These are phyloP conservation scores for Thalassophryne amazonica DNA, from an alignment of 2,797 vertebrate species.

Conservation along the genomic window DNA sequence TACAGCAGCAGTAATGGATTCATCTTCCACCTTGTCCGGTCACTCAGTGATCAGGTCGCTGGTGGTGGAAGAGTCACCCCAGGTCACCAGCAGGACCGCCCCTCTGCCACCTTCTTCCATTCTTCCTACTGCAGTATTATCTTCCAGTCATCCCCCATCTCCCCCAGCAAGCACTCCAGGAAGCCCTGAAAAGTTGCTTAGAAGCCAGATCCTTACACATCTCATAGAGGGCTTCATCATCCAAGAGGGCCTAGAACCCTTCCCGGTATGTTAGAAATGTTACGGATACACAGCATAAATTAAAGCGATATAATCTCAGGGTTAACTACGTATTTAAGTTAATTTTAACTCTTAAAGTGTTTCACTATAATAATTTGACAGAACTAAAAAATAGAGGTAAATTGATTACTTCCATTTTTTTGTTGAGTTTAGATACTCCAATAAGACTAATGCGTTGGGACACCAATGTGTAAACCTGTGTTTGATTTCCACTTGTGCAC, in stretches of 20 bases:
- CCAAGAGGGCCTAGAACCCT: constrained; percentile 90
- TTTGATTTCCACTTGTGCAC: too few relatives aligned
- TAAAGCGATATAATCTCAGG: too few relatives aligned
- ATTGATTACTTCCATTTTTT: too few relatives aligned
- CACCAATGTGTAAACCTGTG: too few relatives aligned
- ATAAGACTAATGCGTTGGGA: too few relatives aligned
- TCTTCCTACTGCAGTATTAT: constrained; percentile 76
- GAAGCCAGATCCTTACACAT: constrained; percentile 88
- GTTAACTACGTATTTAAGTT: too few relatives aligned
- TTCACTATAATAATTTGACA: too few relatives aligned
- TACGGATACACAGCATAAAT: too few relatives aligned
- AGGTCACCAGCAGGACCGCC: constrained; percentile 25
- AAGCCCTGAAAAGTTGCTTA: constrained; percentile 81
- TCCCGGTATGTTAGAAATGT: constrained; percentile 90
- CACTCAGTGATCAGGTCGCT: constrained; percentile 50
- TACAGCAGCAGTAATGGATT: constrained; percentile 23
- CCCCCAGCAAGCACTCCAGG: constrained; percentile 73
- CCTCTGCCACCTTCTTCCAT: constrained; percentile 57
- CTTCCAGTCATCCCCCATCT: constrained; percentile 74
- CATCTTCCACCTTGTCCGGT: constrained; percentile 29
- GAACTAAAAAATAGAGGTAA: too few relatives aligned
- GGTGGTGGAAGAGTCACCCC: constrained; percentile 71
- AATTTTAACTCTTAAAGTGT: too few relatives aligned
- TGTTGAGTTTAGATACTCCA: too few relatives aligned
- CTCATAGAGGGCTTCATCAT: constrained; percentile 94